These are phyloP conservation scores for Ruditapes philippinarum DNA, from an alignment of 1,140 invertebrate species.

Conservation along the genomic window DNA sequence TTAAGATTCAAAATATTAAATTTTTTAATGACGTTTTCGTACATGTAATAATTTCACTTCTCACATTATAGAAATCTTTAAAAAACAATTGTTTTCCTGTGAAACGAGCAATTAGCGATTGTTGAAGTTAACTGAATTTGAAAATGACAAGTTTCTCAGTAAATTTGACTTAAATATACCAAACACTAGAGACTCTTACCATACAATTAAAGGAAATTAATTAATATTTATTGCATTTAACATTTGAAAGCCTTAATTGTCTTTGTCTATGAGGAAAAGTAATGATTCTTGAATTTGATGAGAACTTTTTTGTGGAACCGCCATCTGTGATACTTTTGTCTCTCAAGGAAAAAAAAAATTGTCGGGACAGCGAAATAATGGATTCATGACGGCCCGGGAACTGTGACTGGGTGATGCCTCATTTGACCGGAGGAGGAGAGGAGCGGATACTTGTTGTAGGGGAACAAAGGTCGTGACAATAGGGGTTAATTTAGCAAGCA, in stretches of 20 bases:
- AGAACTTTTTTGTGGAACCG: not conserved
- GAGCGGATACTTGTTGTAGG: constrained; percentile 26
- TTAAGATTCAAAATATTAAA: too few species aligned
- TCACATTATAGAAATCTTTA: too few species aligned
- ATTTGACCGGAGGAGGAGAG: constrained; percentile 5
- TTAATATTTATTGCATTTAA: not conserved
- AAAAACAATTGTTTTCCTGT: too few species aligned
- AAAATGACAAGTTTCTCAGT: too few species aligned
- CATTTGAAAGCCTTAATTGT: not conserved
- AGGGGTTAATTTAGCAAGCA: constrained; percentile 48
- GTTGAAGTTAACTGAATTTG: too few species aligned
- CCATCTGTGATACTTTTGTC: constrained; percentile 43
- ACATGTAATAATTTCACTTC: too few species aligned
- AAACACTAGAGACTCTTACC: too few species aligned
- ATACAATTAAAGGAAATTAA: not conserved
- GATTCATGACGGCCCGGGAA: constrained; percentile 2
- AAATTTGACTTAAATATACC: too few species aligned
- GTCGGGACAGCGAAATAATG: constrained; percentile 12
- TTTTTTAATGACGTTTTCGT: too few species aligned
- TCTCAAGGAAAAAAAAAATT: not conserved
- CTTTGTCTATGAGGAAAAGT: constrained; percentile 28
- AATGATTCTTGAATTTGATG: constrained; percentile 11
- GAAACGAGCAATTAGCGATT: too few species aligned
- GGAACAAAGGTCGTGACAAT: constrained; percentile 44
- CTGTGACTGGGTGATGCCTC: constrained; percentile 2